Evolutionary conservation across 2,113 vertebrate species (phyloP).

Genomic region (Salvator merianae): DNA sequence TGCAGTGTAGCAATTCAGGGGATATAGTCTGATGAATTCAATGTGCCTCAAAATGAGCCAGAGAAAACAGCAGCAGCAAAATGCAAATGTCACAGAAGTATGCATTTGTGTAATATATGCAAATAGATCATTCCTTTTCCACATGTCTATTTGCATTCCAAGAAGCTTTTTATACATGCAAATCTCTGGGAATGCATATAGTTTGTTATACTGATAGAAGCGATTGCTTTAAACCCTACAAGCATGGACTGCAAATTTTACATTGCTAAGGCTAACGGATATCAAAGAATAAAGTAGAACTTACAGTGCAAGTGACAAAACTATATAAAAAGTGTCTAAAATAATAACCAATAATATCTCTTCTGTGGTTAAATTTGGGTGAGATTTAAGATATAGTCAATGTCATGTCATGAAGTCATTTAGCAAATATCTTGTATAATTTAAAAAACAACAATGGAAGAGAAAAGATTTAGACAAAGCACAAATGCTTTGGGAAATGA

Average conservation of each 20-base stretch:
- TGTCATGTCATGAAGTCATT: no score
- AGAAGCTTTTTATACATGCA: not conserved
- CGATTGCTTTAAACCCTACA: not conserved
- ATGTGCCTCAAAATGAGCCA: fast-evolving
- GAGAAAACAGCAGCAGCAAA: not conserved
- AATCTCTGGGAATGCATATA: fast-evolving
- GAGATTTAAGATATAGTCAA: no score
- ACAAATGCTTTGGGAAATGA: not conserved
- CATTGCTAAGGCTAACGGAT: not conserved
- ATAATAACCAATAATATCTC: no score
- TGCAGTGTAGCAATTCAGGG: not conserved
- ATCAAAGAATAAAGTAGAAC: not conserved
- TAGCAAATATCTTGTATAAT: no score
- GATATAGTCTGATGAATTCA: slow-evolving; percentile 27
- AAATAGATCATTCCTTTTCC: not conserved
- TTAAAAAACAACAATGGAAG: no score
- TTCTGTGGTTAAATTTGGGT: no score
- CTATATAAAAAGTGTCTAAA: not conserved
- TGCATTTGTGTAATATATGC: not conserved
- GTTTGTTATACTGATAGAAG: not conserved
- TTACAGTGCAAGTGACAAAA: not conserved
- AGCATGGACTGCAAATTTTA: not conserved
- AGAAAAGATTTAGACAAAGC: no score
- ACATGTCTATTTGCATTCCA: not conserved
- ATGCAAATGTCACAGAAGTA: slow-evolving; percentile 2